Conservation (phyloP, 2,888 invertebrate species). For the Camptogramma bilineatum region DNA sequence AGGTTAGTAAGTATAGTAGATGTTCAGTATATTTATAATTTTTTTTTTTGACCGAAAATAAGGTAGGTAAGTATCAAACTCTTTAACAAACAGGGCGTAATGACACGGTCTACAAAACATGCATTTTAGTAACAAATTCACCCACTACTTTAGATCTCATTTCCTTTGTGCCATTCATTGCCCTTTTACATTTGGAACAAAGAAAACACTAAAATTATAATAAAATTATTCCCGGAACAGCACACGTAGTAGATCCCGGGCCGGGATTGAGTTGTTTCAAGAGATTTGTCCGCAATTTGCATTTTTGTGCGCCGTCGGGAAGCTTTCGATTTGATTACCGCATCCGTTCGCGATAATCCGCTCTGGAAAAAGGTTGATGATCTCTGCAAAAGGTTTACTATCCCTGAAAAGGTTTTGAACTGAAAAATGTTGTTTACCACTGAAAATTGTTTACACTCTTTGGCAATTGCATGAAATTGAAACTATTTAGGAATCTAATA, state of each 20-base stretch:
- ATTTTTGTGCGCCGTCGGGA: slow-evolving; percentile 55
- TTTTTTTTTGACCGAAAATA: no score
- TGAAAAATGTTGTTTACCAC: slow-evolving; percentile 10
- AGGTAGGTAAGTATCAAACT: no score
- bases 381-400: slow-evolving; percentile 14
- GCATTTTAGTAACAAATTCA: no score
- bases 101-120: no score
- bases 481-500: no score
- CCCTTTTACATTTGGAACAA: background rate
- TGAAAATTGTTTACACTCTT: background rate
- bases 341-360: slow-evolving; percentile 48
- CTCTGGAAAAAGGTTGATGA: slow-evolving; percentile 18
- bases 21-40: no score
- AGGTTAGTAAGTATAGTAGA: no score
- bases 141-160: no score
- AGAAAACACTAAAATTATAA: background rate
- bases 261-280: slow-evolving; percentile 48
- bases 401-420: background rate
- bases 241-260: slow-evolving; percentile 37
- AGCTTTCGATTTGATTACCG: slow-evolving; percentile 60
- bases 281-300: slow-evolving; percentile 65
- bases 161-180: no score
- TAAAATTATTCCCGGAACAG: background rate
- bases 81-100: no score
- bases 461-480: no score